Conservation (phyloP, 1,140 invertebrate species). For the Drosophila santomea region DNA sequence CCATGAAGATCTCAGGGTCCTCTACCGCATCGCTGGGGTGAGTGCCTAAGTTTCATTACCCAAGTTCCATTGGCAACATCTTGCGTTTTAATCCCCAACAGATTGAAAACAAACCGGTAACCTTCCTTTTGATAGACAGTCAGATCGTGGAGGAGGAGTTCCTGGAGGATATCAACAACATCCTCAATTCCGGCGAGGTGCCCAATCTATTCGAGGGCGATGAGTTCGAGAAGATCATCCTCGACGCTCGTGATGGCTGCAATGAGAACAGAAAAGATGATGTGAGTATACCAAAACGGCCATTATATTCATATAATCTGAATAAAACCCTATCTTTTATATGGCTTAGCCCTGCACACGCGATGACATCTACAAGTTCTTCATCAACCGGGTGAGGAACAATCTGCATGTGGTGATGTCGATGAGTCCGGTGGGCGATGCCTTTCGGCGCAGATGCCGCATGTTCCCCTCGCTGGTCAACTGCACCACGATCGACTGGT, state of each 20-base stretch:
- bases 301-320: too few species aligned
- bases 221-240: conserved; percentile 92
- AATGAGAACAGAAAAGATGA: conserved; percentile 87
- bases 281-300: conserved; percentile 74
- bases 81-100: conserved; percentile 6
- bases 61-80: too few species aligned
- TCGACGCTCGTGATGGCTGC: conserved; percentile 89
- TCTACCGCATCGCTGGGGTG: conserved; percentile 90
- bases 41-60: conserved; percentile 6
- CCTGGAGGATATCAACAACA: conserved; percentile 96
- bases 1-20: conserved; percentile 91
- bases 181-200: conserved; percentile 94
- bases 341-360: conserved; percentile 86
- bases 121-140: conserved; percentile 95
- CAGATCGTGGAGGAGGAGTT: conserved; percentile 97
- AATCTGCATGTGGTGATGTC: conserved; percentile 94
- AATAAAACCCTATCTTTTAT: background rate
- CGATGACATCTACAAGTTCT: conserved; percentile 93
- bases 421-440: conserved; percentile 95
- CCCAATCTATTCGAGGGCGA: conserved; percentile 94
- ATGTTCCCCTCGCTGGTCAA: conserved; percentile 97
- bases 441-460: conserved; percentile 91
- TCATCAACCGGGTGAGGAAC: conserved; percentile 91
- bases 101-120: conserved; percentile 90
- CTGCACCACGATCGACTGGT: conserved; percentile 97